Evolutionary conservation across 2,888 invertebrate genomes (phyloP), one percentile per base, ranked within the genome.

Genomic region (Tetheella fluctuosa): DNA sequence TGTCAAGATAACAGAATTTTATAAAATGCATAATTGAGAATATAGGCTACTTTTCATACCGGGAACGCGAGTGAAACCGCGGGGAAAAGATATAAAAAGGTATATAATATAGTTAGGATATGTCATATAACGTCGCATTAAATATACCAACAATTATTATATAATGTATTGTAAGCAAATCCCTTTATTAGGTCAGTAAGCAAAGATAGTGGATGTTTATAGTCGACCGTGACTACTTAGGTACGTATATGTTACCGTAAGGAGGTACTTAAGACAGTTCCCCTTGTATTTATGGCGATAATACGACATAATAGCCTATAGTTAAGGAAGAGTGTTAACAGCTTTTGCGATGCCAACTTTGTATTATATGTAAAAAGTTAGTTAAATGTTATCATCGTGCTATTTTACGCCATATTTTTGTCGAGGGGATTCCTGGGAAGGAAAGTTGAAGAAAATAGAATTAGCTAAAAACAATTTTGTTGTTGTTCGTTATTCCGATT

Each of bases 211-310:
- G 48, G 20, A 48, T 20, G 48, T 48, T 48, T 48, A 48, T 48
- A 20, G 10, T 10, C 7, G 20, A 6, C 34, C n/a, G n/a, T 39
- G 15, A 15, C 39, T 39, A 15, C 48, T 48, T 48, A 42, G 1
- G 8, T 25, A 39, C 2, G 39, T 39, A 42, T 48, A 48, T 48
- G 10, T 48, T 48, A 17, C 20, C 48, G 28, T 55, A n/a, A n/a
- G n/a, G 28, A 34, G 55, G 34, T 20, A 55, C 34, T 55, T 55
- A 37, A 55, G 34, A 54, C 54, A 54, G 34, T 54, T 55, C 20
- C n/a, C 10, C 48, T 20, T 20, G 17, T 34, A 55, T 55, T 55
- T 55, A 55, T 55, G 34, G 55, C 13, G 55, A 55, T 55, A 55
- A 55, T 34, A 34, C 37, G 13, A 30, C 23, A 23, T 55, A 55